A percentile compares a stretch with the other conserved stretches of the same genome.
Evolutionary conservation across 2,113 vertebrate species (phyloP).

Genomic region (Cephalopholis sonnerati): DNA sequence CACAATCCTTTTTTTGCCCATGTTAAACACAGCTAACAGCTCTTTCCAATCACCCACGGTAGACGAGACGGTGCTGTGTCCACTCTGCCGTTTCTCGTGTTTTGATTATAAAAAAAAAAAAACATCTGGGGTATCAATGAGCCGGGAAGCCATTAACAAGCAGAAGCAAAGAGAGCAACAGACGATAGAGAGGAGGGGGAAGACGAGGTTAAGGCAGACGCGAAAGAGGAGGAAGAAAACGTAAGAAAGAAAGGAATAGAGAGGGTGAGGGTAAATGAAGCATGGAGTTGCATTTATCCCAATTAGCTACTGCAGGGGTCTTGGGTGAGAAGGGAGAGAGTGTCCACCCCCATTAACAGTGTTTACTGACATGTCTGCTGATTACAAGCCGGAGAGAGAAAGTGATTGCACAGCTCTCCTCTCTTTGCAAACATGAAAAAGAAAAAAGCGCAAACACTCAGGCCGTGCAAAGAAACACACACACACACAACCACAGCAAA

Average conservation of each 20-base stretch:
- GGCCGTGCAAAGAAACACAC: constrained; percentile 1
- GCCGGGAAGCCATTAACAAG: constrained; percentile 80
- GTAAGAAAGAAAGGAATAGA: constrained; percentile 54
- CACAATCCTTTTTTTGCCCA: neutral
- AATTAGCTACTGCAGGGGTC: constrained; percentile 85
- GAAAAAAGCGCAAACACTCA: constrained; percentile 7
- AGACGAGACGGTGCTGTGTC: constrained; percentile 54
- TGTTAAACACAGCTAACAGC: constrained; percentile 56
- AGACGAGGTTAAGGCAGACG: constrained; percentile 45
- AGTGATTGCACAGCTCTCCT: constrained; percentile 55
- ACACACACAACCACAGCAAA: constrained; percentile 3
- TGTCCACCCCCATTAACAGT: constrained; percentile 84
- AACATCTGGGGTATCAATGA: constrained; percentile 83
- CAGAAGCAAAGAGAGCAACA: constrained; percentile 47
- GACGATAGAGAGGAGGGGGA: constrained; percentile 44
- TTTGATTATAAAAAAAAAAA: constrained; percentile 73
- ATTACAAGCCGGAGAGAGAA: constrained; percentile 71
- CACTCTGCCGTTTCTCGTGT: constrained; percentile 71
- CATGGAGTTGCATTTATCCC: constrained; percentile 84
- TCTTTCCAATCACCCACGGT: constrained; percentile 58
- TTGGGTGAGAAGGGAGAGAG: constrained; percentile 72
- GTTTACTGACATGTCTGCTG: constrained; percentile 83
- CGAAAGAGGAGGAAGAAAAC: constrained; percentile 18
- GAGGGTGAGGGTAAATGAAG: constrained; percentile 79
- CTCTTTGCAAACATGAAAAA: constrained; percentile 54